Evolutionary conservation across 2,113 vertebrate genomes (phyloP), one percentile per base, ranked within the genome.

Genomic region (Coreoperca whiteheadi): DNA sequence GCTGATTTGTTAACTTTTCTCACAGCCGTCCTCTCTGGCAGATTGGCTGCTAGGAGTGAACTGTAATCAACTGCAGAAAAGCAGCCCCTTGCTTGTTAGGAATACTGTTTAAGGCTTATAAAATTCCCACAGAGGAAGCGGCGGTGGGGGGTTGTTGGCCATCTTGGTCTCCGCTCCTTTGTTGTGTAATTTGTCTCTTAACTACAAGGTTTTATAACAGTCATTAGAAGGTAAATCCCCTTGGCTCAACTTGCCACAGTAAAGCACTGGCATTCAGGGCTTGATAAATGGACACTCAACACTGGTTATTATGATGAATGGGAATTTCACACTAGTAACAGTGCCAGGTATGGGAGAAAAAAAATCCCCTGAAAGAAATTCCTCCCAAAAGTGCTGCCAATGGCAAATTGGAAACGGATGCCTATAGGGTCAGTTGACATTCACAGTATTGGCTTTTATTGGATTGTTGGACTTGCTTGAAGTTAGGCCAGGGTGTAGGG

Each of bases 251-350:
- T 84, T 79, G 85, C 83, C 77, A 77, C 64, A 83, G 78, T 79
- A 79, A 86, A 76, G 69, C 66, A 61, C 72, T 77, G 66, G 81
- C 79, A 88, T 90, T 74, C 77, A 37, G 86, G 48, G 23, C 61
- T 85, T 95, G 94, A 94, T 95, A 92, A 94, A 96, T 94, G 92
- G 86, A 93, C 93, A 92, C 89, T 96, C 93, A 93, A 87, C 91
- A 92, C 89, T 85, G 87, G 94, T 95, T 94, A 95, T 94, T 92
- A 94, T 94, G 93, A 95, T 94, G 89, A 95, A 95, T 95, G 92
- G 90, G 94, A 92, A 94, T 94, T 94, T 92, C 83, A 80, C 87
- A 88, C 73, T 82, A 81, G 90, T 90, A 93, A 87, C 89, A 72
- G 87, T 85, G 87, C 86, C 84, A 91, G 91, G 78, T 86, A 74